Evolutionary conservation across 2,113 vertebrate species (phyloP).

Genomic region (Xiphophorus hellerii): DNA sequence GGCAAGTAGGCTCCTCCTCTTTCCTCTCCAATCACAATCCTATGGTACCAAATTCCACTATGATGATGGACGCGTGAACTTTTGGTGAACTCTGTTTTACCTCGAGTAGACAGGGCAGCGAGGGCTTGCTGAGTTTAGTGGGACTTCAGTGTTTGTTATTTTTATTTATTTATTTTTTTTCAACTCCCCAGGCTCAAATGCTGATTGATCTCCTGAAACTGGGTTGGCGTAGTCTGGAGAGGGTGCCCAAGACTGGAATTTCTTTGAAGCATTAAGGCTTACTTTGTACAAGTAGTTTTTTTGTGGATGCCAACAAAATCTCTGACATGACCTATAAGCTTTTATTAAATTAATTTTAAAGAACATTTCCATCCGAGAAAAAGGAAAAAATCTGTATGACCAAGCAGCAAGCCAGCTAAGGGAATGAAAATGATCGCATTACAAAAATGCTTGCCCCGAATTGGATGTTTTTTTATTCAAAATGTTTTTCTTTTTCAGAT

Average conservation of each 20-base stretch:
- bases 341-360: not conserved
- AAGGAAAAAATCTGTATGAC: not conserved
- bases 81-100: conserved; percentile 68
- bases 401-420: too few species aligned
- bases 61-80: conserved; percentile 67
- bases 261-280: conserved; percentile 10
- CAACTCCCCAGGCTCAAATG: conserved; percentile 36
- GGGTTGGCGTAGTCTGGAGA: not conserved
- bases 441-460: too few species aligned
- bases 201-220: conserved; percentile 35
- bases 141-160: conserved; percentile 37
- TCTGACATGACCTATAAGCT: not conserved
- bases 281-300: conserved; percentile 33
- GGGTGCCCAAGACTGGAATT: conserved; percentile 18
- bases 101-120: conserved; percentile 9
- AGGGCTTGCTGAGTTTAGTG: conserved; percentile 53
- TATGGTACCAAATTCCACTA: conserved; percentile 31
- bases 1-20: conserved; percentile 29
- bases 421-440: not conserved
- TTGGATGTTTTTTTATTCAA: too few species aligned
- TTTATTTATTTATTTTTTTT: conserved; percentile 2
- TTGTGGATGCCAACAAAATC: not conserved
- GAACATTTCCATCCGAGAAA: not conserved
- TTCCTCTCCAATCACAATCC: conserved; percentile 46
- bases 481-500: too few species aligned